Evolutionary conservation across 2,113 vertebrate genomes (phyloP).

Genomic region (Gymnarchus niloticus): DNA sequence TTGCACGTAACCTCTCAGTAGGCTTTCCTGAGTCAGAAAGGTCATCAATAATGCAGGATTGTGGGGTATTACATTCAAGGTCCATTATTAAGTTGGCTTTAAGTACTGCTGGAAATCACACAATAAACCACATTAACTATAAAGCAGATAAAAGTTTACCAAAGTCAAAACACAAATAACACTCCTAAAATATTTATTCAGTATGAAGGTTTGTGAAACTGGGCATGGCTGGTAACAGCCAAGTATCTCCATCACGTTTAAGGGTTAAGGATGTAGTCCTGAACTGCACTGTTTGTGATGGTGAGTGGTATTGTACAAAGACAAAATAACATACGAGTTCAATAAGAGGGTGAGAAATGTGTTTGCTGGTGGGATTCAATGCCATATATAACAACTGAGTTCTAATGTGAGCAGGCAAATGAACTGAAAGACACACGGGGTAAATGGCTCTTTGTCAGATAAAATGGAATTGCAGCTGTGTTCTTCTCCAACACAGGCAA

Average conservation of each 20-base stretch:
- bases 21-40: constrained; percentile 40
- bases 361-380: background rate
- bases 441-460: background rate
- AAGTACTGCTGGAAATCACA: constrained; percentile 37
- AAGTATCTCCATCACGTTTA: constrained; percentile 33
- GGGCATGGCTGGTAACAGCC: constrained; percentile 23
- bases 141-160: constrained; percentile 42
- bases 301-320: background rate
- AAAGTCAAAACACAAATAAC: constrained; percentile 40
- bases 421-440: background rate
- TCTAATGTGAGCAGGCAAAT: constrained; percentile 9
- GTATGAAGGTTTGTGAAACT: constrained; percentile 26
- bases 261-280: constrained; percentile 27
- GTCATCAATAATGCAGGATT: constrained; percentile 47
- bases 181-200: constrained; percentile 44
- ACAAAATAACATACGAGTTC: constrained; percentile 1
- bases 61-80: constrained; percentile 42
- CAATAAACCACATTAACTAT: constrained; percentile 40
- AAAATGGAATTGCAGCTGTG: background rate
- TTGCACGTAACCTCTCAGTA: constrained; percentile 52
- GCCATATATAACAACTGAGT: background rate
- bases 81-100: constrained; percentile 46
- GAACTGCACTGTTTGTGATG: background rate
- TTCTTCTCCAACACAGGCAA: background rate
- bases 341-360: background rate